Percentiles rank a stretch among this genome's conserved stretches.
phyloP scores from a whole-genome alignment of 2,113 vertebrate genomes.

The Antechinus flavipes region DNA sequence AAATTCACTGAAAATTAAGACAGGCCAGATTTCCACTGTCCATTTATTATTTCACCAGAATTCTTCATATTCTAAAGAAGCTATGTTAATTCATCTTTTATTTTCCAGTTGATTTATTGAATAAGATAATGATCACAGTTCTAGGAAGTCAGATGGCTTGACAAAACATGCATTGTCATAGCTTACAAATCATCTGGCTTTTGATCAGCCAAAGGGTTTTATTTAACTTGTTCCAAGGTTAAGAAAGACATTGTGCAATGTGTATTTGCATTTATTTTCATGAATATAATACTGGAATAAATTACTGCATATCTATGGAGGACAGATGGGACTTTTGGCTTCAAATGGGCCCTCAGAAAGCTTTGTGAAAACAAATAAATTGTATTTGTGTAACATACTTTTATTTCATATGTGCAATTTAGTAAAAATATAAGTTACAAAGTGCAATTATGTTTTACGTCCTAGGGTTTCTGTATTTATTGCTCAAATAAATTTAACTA shows the following conservation, averaged over 20 bases:
- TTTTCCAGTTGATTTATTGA: constrained; percentile 66
- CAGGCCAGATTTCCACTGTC: neutral
- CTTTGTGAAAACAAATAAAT: constrained; percentile 67
- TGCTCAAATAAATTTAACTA: constrained; percentile 50
- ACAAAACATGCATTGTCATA: constrained; percentile 68
- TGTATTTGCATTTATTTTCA: constrained; percentile 79
- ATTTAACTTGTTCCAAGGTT: constrained; percentile 79
- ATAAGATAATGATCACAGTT: constrained; percentile 68
- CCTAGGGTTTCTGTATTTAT: constrained; percentile 38
- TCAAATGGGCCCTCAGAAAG: constrained; percentile 70
- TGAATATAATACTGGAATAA: constrained; percentile 74
- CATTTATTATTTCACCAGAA: constrained; percentile 26
- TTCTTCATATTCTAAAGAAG: neutral
- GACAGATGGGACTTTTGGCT: constrained; percentile 63
- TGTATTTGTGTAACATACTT: constrained; percentile 61
- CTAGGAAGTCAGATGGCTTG: constrained; percentile 65
- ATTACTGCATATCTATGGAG: constrained; percentile 69
- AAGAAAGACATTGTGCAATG: constrained; percentile 71
- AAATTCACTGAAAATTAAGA: constrained; percentile 41
- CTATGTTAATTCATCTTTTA: constrained; percentile 31
- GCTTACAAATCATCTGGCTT: constrained; percentile 68
- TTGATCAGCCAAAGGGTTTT: constrained; percentile 59
- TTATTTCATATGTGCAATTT: constrained; percentile 50
- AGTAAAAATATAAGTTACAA: constrained; percentile 36
- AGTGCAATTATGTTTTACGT: constrained; percentile 38